A percentile compares a stretch with the other conserved stretches of the same genome.
Conservation (phyloP, 2,888 invertebrate species). For the Agrochola litura region DNA sequence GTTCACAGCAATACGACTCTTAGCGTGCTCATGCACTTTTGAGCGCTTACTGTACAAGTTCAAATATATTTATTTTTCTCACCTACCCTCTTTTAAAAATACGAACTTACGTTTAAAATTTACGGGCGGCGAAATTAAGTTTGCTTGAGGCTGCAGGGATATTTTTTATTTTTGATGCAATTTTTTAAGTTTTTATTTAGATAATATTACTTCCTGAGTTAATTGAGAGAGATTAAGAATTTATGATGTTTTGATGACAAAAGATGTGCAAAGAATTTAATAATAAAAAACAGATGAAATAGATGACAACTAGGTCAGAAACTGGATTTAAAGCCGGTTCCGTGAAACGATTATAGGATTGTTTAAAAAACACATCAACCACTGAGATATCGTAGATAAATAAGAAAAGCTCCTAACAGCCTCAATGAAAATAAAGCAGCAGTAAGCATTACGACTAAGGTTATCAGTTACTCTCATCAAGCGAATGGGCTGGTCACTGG, state of each 20-base stretch:
- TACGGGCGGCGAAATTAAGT: slow-evolving; percentile 35
- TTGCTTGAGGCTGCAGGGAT: background rate
- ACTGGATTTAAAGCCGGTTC: background rate
- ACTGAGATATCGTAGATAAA: background rate
- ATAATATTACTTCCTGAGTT: background rate
- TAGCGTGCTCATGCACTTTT: no score
- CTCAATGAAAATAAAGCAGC: slow-evolving; percentile 13
- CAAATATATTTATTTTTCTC: slow-evolving; percentile 59
- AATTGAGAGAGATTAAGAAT: background rate
- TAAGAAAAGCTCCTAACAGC: background rate
- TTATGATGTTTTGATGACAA: background rate
- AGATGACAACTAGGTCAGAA: background rate
- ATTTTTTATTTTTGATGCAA: background rate
- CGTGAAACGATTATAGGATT: background rate
- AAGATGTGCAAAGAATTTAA: background rate
- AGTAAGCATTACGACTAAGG: background rate
- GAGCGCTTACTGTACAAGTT: no score
- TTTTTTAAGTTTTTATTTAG: slow-evolving; percentile 19
- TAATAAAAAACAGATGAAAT: background rate
- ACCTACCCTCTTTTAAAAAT: slow-evolving; percentile 42
- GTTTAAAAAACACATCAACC: background rate
- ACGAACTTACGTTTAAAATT: slow-evolving; percentile 38
- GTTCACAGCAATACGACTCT: no score
- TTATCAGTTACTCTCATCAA: slow-evolving; percentile 44
- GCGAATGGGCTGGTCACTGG: slow-evolving; percentile 33